Evolutionary conservation across 1,140 invertebrate genomes (phyloP).

Genomic region (Papilio glaucus): DNA sequence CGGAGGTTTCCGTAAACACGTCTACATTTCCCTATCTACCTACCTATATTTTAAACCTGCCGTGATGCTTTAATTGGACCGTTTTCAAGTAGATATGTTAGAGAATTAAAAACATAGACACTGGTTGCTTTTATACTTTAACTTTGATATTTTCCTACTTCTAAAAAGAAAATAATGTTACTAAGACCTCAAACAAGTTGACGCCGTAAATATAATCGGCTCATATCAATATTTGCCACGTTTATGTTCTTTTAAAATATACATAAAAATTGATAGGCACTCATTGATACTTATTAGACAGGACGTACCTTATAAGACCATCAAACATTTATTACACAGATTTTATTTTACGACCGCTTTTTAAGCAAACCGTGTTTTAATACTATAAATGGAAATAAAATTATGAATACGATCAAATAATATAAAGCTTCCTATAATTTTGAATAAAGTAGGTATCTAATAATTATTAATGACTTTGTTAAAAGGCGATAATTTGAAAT

Average conservation of each 20-base stretch:
- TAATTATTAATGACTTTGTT: not conserved
- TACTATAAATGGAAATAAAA: not conserved
- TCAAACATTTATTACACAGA: slow-evolving; percentile 16
- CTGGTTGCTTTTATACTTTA: slow-evolving; percentile 74
- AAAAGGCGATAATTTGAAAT: slow-evolving; percentile 29
- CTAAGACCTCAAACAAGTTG: slow-evolving; percentile 68
- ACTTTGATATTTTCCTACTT: slow-evolving; percentile 62
- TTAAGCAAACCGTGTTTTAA: slow-evolving; percentile 14
- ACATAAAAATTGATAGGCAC: not conserved
- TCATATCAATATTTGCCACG: slow-evolving; percentile 8
- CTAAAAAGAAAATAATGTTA: slow-evolving; percentile 66
- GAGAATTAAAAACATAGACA: slow-evolving; percentile 79
- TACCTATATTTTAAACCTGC: slow-evolving; percentile 68
- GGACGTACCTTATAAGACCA: slow-evolving; percentile 8
- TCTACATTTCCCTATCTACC: slow-evolving; percentile 73
- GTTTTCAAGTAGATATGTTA: slow-evolving; percentile 78
- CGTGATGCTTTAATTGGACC: slow-evolving; percentile 77
- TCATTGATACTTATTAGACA: not conserved
- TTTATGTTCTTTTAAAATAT: slow-evolving; percentile 9
- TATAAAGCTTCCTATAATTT: not conserved
- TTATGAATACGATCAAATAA: not conserved
- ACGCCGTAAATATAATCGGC: slow-evolving; percentile 32
- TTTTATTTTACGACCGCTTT: not conserved
- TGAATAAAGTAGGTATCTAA: not conserved
- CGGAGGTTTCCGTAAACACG: slow-evolving; percentile 81